A percentile compares a stretch with the other conserved stretches of the same genome.
phyloP scores from a whole-genome alignment of 2,113 vertebrate genomes.

The Urocitellus parryii region DNA sequence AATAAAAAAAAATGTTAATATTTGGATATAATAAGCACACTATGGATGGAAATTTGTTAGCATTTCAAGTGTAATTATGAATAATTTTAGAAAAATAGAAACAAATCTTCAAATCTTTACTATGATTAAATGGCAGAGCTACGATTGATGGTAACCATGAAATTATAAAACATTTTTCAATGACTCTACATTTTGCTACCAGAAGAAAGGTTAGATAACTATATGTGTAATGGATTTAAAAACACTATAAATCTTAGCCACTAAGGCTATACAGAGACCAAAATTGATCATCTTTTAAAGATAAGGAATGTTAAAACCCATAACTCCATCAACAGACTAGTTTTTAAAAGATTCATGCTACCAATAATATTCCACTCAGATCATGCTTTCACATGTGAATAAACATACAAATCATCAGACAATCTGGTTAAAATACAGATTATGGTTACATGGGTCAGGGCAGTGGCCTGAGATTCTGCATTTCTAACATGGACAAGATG shows the following conservation, averaged over 20 bases:
- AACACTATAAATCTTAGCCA: slow-evolving; percentile 9
- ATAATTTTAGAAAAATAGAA: slow-evolving; percentile 66
- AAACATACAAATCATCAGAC: not conserved
- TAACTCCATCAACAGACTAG: not conserved
- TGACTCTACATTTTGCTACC: slow-evolving; percentile 43
- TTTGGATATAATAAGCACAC: slow-evolving; percentile 66
- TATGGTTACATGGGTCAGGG: not conserved
- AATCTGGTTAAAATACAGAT: not conserved
- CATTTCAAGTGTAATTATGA: slow-evolving; percentile 66
- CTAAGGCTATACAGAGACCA: slow-evolving; percentile 20
- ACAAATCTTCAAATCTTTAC: slow-evolving; percentile 58
- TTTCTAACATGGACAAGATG: not conserved
- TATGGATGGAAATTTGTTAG: slow-evolving; percentile 66
- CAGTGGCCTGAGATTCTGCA: not conserved
- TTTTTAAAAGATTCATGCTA: not conserved
- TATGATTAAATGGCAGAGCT: slow-evolving; percentile 34
- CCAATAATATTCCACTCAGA: not conserved
- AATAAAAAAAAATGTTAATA: slow-evolving; percentile 71
- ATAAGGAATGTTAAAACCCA: slow-evolving; percentile 19
- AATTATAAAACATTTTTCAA: slow-evolving; percentile 53
- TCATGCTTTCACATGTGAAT: not conserved
- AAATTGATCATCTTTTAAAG: slow-evolving; percentile 24
- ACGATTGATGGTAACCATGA: slow-evolving; percentile 17
- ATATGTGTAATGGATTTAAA: slow-evolving; percentile 5
- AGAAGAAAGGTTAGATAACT: slow-evolving; percentile 46